phyloP scores from a whole-genome alignment of 2,797 vertebrate genomes.

The Geotrypetes seraphini region DNA sequence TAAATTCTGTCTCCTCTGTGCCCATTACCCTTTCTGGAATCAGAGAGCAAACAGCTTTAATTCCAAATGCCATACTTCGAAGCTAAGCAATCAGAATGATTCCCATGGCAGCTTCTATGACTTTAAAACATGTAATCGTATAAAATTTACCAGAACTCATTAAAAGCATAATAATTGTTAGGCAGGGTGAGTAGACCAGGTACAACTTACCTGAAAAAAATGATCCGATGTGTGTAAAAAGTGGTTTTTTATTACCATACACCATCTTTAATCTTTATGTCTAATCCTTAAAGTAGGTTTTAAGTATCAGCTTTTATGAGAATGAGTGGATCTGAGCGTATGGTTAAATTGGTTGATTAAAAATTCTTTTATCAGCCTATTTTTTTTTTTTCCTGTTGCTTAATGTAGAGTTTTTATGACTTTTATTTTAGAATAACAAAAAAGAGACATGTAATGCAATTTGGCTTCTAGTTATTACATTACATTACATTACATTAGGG shows the following conservation, averaged over 20 bases:
- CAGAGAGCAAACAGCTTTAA: no score
- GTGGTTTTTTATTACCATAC: conserved; percentile 9
- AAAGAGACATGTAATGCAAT: no score
- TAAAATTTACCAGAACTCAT: conserved; percentile 16
- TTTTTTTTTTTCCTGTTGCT: no score
- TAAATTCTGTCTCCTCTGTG: no score
- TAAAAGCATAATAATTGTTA: conserved; percentile 20
- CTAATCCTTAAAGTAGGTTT: conserved; percentile 20
- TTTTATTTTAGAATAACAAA: no score
- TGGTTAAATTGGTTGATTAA: not conserved
- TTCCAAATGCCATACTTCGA: no score
- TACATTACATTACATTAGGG: no score
- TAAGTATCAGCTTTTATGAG: conserved; percentile 2
- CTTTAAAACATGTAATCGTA: conserved; percentile 33
- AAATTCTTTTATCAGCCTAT: not conserved
- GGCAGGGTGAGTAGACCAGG: conserved; percentile 15
- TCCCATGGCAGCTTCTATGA: conserved; percentile 1
- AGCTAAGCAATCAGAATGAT: no score
- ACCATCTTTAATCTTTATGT: conserved; percentile 1
- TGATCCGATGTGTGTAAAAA: conserved; percentile 12
- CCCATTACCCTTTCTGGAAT: no score
- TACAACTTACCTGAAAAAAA: conserved; percentile 30
- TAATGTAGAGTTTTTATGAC: no score
- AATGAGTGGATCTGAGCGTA: conserved; percentile 4
- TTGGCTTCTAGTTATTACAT: no score